Conservation (phyloP, 2,797 vertebrate genomes). For the Cichlasoma orientale region DNA sequence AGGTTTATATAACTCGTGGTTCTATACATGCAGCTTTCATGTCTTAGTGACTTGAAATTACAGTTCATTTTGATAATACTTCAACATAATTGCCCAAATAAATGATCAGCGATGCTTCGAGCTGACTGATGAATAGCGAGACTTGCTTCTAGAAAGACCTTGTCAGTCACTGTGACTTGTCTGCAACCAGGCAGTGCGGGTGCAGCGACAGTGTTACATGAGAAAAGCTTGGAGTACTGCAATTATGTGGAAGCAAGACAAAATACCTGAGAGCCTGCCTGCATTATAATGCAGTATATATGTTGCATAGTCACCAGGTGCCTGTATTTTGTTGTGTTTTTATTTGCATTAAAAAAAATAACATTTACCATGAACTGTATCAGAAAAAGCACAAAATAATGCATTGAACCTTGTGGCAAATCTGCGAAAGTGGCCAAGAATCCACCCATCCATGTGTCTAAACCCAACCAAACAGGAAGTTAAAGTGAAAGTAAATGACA, state of each 20-base stretch:
- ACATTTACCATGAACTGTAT: background rate
- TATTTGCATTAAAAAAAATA: background rate
- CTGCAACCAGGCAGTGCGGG: background rate
- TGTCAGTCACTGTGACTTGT: background rate
- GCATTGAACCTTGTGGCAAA: background rate
- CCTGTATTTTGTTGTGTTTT: background rate
- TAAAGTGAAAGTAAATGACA: background rate
- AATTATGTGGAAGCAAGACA: background rate
- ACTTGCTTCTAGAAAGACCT: background rate
- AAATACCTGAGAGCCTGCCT: background rate
- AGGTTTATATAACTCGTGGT: background rate
- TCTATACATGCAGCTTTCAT: background rate
- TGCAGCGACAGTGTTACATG: background rate
- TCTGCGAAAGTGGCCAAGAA: background rate
- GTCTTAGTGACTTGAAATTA: background rate
- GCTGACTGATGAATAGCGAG: background rate
- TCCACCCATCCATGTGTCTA: background rate
- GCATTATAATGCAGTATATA: background rate
- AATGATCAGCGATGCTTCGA: background rate
- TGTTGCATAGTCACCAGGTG: background rate
- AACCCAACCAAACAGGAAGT: background rate
- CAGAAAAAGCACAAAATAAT: background rate
- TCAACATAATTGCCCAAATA: background rate
- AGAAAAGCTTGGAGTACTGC: background rate
- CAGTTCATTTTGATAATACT: background rate